phyloP scores from a whole-genome alignment of 2,888 invertebrate species.

The Pollenia angustigena region DNA sequence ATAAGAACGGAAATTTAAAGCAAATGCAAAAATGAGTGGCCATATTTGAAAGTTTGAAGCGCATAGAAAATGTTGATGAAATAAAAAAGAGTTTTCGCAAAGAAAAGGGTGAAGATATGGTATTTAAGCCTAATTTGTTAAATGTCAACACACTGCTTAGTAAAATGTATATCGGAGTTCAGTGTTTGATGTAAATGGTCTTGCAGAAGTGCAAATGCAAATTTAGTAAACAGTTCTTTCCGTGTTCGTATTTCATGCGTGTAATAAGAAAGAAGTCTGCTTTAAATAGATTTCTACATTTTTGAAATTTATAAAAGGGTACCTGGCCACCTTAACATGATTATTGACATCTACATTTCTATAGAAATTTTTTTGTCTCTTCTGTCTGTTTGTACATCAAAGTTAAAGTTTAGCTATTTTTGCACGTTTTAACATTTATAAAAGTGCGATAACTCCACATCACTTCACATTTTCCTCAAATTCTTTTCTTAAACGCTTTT shows the following conservation, averaged over 20 bases:
- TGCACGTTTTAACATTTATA: slow-evolving; percentile 59
- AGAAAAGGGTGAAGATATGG: too few relatives aligned
- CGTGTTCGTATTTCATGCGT: too few relatives aligned
- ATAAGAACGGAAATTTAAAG: slow-evolving; percentile 1
- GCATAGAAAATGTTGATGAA: neutral
- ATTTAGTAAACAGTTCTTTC: too few relatives aligned
- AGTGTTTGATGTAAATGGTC: too few relatives aligned
- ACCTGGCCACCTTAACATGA: neutral
- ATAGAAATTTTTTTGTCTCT: neutral
- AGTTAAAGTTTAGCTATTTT: slow-evolving; percentile 43
- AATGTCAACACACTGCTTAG: too few relatives aligned
- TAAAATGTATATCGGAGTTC: too few relatives aligned
- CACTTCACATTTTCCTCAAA: neutral
- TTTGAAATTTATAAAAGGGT: neutral
- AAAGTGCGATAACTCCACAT: slow-evolving; percentile 40
- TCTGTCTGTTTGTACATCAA: neutral
- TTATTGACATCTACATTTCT: neutral
- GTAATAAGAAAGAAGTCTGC: too few relatives aligned
- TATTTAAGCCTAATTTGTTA: too few relatives aligned
- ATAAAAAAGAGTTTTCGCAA: neutral
- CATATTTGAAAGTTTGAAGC: neutral
- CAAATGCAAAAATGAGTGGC: neutral
- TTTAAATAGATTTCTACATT: too few relatives aligned
- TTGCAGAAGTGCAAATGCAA: too few relatives aligned
- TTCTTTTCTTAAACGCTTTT: neutral